Conservation (phyloP, 2,888 invertebrate species). For the Ditylenchus weischeri region DNA sequence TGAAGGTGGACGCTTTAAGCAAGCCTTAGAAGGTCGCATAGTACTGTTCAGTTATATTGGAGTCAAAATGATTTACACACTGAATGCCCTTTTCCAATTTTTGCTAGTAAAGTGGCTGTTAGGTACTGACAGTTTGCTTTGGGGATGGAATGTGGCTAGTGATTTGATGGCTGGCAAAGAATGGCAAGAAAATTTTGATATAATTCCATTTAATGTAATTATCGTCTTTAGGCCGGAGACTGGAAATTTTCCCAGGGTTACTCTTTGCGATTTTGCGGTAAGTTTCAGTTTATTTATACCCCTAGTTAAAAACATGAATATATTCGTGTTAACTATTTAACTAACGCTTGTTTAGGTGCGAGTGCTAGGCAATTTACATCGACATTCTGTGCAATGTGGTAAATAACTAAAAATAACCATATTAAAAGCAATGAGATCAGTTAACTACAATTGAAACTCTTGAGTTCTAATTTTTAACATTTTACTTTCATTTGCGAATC, state of each 20-base stretch:
- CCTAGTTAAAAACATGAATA: neutral
- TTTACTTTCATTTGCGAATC: too few species aligned
- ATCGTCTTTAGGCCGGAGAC: slow-evolving; percentile 38
- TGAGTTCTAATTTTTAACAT: too few species aligned
- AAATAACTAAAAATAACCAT: too few species aligned
- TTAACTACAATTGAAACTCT: too few species aligned
- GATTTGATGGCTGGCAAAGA: slow-evolving; percentile 53
- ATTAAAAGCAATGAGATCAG: too few species aligned
- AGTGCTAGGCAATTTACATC: slow-evolving; percentile 56
- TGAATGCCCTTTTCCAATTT: slow-evolving; percentile 55
- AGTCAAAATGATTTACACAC: slow-evolving; percentile 50
- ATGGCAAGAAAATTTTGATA: slow-evolving; percentile 35
- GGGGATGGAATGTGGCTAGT: slow-evolving; percentile 52
- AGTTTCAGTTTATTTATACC: neutral
- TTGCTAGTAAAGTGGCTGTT: slow-evolving; percentile 51
- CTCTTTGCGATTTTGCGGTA: slow-evolving; percentile 57
- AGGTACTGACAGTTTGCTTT: slow-evolving; percentile 51
- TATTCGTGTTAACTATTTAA: neutral
- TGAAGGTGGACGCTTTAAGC: slow-evolving; percentile 29
- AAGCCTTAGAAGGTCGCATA: slow-evolving; percentile 33
- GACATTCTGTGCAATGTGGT: slow-evolving; percentile 56
- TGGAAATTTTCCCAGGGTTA: slow-evolving; percentile 56
- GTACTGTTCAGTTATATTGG: slow-evolving; percentile 46
- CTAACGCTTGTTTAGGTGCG: slow-evolving; percentile 40
- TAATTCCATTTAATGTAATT: too few species aligned